These are phyloP conservation scores for Netelia virgata DNA, from an alignment of 2,888 invertebrate species.

Conservation along the genomic window DNA sequence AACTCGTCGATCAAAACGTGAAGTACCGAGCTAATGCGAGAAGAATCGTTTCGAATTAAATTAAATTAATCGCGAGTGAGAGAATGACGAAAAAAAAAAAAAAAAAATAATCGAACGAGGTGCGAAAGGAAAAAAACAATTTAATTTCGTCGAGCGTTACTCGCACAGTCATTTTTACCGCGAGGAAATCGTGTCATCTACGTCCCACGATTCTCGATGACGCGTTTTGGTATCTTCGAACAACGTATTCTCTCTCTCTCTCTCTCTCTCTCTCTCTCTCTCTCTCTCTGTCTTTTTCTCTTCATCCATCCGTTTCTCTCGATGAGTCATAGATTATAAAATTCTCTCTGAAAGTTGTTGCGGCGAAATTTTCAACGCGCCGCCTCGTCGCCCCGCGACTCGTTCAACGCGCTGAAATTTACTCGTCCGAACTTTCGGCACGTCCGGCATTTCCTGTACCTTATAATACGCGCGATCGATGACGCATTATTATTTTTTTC, in stretches of 20 bases:
- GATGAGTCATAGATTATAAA: slow-evolving; percentile 62
- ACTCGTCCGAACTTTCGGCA: slow-evolving; percentile 58
- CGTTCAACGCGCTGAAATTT: slow-evolving; percentile 38
- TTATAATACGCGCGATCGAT: slow-evolving; percentile 28
- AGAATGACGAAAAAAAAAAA: too few relatives aligned
- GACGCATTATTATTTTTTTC: slow-evolving; percentile 12
- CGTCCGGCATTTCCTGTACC: slow-evolving; percentile 53
- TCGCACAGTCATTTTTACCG: neutral
- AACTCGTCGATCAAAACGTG: neutral
- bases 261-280: neutral
- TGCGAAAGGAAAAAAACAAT: too few relatives aligned
- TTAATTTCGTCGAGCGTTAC: neutral
- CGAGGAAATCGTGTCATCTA: neutral
- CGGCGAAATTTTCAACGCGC: slow-evolving; percentile 4
- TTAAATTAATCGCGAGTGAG: too few relatives aligned
- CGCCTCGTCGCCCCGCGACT: neutral
- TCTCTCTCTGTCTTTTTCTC: neutral
- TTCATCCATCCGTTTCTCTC: slow-evolving; percentile 1
- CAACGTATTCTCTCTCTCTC: neutral
- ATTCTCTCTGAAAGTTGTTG: slow-evolving; percentile 31
- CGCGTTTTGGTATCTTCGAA: slow-evolving; percentile 33
- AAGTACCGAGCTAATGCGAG: too few relatives aligned
- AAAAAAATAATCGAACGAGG: too few relatives aligned
- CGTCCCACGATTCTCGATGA: slow-evolving; percentile 36
- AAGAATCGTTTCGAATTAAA: too few relatives aligned